phyloP scores from a whole-genome alignment of 2,113 vertebrate genomes.

The Phaetusa simplex region DNA sequence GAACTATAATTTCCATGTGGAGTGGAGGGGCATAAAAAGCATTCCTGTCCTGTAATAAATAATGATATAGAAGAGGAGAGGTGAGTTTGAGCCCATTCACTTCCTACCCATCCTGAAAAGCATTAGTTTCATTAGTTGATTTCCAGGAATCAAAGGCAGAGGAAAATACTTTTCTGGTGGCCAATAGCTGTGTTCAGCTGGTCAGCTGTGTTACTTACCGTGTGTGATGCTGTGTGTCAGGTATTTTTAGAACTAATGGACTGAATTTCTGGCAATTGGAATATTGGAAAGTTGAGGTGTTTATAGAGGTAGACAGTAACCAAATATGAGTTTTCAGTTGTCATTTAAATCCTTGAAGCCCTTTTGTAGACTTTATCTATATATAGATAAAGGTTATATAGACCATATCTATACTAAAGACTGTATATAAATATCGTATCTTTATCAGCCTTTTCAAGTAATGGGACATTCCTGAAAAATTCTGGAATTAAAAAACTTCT shows the following conservation, averaged over 20 bases:
- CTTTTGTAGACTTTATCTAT: background rate
- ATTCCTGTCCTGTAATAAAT: background rate
- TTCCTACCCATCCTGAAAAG: background rate
- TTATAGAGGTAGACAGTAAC: background rate
- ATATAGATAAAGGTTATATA: too few species aligned
- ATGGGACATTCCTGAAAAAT: background rate
- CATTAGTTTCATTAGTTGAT: background rate
- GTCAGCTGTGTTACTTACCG: background rate
- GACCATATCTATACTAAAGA: too few species aligned
- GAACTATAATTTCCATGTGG: background rate
- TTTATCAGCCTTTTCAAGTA: background rate
- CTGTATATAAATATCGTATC: background rate
- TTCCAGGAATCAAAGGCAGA: background rate
- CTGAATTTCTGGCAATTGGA: background rate
- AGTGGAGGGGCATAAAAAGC: background rate
- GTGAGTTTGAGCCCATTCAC: background rate
- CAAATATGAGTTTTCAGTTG: background rate
- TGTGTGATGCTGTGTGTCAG: background rate
- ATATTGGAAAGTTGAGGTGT: background rate
- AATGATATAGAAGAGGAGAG: background rate
- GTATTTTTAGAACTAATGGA: background rate
- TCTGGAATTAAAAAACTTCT: background rate
- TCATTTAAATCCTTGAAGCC: background rate
- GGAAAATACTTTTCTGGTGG: background rate
- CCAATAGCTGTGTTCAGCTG: background rate